phyloP scores from a whole-genome alignment of 2,797 vertebrate genomes.

The Aphelocoma californica region DNA sequence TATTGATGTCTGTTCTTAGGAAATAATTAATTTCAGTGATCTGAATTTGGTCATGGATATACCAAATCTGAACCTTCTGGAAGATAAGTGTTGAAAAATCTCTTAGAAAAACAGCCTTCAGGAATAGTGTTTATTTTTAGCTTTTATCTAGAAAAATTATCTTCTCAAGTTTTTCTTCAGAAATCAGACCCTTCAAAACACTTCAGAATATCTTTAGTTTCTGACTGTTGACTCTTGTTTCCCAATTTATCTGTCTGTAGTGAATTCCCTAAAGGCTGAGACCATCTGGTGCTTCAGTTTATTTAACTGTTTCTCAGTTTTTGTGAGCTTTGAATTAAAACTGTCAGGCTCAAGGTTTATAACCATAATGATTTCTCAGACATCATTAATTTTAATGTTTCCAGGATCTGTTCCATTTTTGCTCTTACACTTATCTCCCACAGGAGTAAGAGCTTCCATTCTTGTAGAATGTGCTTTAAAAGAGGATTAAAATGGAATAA shows the following conservation, averaged over 20 bases:
- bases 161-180: neutral
- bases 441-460: conserved; percentile 12
- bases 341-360: conserved; percentile 34
- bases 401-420: conserved; percentile 51
- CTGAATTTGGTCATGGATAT: neutral
- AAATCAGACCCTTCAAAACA: conserved; percentile 34
- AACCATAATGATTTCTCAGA: conserved; percentile 53
- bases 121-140: neutral
- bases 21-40: neutral
- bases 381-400: conserved; percentile 65
- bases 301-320: conserved; percentile 59
- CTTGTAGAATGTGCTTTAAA: conserved; percentile 11
- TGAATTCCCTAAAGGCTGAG: conserved; percentile 48
- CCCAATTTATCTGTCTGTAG: conserved; percentile 38
- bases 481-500: conserved; percentile 10
- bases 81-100: neutral
- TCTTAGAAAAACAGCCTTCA: neutral
- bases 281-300: conserved; percentile 64
- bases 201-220: conserved; percentile 47
- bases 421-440: conserved; percentile 28
- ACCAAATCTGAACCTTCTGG: neutral
- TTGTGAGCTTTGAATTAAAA: conserved; percentile 46
- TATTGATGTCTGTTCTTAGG: neutral
- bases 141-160: neutral
- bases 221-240: conserved; percentile 41